Evolutionary conservation across 2,888 invertebrate species (phyloP).

Genomic region (Dendrolimus houi): DNA sequence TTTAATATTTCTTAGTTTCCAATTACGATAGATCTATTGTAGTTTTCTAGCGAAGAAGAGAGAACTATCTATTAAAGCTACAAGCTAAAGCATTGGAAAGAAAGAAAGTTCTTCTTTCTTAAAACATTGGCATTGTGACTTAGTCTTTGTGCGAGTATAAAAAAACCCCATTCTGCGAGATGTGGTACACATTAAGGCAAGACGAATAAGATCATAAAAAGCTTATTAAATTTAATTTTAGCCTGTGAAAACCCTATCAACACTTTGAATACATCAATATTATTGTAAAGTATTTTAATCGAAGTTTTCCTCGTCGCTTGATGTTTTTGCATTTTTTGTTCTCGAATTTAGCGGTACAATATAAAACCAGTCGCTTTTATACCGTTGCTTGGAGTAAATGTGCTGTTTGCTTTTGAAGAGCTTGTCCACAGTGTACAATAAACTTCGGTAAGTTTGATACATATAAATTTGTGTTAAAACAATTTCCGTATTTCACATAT

Average conservation of each 20-base stretch:
- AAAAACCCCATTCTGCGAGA: too few species aligned
- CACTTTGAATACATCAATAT: neutral
- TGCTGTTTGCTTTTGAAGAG: conserved; percentile 3
- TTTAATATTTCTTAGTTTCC: too few species aligned
- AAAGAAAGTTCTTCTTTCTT: too few species aligned
- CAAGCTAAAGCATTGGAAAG: too few species aligned
- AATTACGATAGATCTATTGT: too few species aligned
- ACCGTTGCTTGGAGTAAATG: conserved; percentile 19
- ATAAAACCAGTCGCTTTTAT: conserved; percentile 29
- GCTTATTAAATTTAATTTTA: neutral
- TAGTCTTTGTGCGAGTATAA: too few species aligned
- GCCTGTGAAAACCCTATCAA: neutral
- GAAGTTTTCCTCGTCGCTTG: conserved; percentile 25
- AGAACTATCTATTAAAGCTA: too few species aligned
- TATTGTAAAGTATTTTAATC: neutral
- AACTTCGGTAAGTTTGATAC: conserved; percentile 7
- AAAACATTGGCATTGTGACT: too few species aligned
- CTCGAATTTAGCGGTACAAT: conserved; percentile 12
- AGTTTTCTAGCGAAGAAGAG: too few species aligned
- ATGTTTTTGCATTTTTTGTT: conserved; percentile 24
- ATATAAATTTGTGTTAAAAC: neutral
- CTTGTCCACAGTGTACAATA: conserved; percentile 11
- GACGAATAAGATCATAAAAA: too few species aligned
- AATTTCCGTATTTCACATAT: too few species aligned
- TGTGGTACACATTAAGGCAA: too few species aligned